phyloP scores from a whole-genome alignment of 2,797 vertebrate genomes.

The Sebastes wilsoni region DNA sequence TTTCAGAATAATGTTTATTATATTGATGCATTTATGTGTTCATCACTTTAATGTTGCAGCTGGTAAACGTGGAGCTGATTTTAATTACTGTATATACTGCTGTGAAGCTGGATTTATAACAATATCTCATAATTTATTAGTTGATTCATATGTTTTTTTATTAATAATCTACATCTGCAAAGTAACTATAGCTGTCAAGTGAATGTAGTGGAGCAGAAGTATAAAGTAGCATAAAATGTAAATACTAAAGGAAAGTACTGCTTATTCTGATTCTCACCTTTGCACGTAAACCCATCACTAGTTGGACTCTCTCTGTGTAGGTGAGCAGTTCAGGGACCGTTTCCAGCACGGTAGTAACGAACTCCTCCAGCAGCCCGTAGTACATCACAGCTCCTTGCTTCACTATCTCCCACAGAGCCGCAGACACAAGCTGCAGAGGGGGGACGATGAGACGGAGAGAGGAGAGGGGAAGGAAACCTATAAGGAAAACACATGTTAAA shows the following conservation, averaged over 20 bases:
- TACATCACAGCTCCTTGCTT: conserved; percentile 45
- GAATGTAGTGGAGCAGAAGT: background rate
- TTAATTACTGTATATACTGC: background rate
- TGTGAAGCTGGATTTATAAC: background rate
- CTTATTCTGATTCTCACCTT: background rate
- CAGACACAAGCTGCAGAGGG: conserved; percentile 54
- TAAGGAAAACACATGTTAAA: background rate
- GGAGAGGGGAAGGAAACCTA: conserved; percentile 24
- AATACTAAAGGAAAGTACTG: background rate
- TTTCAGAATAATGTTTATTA: background rate
- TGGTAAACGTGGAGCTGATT: background rate
- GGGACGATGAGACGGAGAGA: conserved; percentile 47
- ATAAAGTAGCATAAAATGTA: background rate
- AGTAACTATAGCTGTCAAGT: background rate
- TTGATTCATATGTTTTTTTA: background rate
- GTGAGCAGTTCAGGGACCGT: conserved; percentile 44
- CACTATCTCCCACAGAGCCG: conserved; percentile 52
- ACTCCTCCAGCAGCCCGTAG: conserved; percentile 53
- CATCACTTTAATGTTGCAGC: background rate
- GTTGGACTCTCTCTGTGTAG: conserved; percentile 24
- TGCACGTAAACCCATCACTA: conserved; percentile 28
- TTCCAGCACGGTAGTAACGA: conserved; percentile 46
- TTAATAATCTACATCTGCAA: background rate
- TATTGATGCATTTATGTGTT: background rate
- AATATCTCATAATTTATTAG: background rate